A percentile compares a stretch with the other conserved stretches of the same genome.
These are phyloP conservation scores for Polydrusus pterygomalis DNA, from an alignment of 2,888 invertebrate genomes.

Conservation along the genomic window DNA sequence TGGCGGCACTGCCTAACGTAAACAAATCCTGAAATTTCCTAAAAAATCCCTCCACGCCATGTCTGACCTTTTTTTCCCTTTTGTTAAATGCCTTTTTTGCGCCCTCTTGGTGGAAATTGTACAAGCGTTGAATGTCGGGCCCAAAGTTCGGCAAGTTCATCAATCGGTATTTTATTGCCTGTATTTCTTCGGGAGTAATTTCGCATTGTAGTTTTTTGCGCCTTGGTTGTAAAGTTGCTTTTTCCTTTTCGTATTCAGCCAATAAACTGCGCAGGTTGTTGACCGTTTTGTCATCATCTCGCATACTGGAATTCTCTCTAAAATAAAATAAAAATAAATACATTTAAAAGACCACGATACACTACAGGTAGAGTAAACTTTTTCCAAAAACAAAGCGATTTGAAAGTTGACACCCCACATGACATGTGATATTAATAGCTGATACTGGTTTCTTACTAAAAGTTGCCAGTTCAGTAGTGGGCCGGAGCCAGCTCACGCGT, in stretches of 20 bases:
- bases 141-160: conserved; percentile 63
- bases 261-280: conserved; percentile 58
- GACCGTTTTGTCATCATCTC: conserved; percentile 54
- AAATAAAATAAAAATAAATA: conserved; percentile 33
- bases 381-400: no score
- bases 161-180: conserved; percentile 56
- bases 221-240: conserved; percentile 56
- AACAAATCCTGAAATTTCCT: conserved; percentile 1
- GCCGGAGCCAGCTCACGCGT: no score
- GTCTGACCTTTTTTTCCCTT: not conserved
- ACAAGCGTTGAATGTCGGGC: conserved; percentile 59
- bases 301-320: conserved; percentile 61
- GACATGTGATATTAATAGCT: no score
- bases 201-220: conserved; percentile 3
- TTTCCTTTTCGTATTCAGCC: conserved; percentile 60
- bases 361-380: no score
- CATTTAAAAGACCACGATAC: no score
- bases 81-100: not conserved
- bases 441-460: no score
- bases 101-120: not conserved
- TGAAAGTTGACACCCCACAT: no score
- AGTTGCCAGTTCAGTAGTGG: no score
- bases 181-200: conserved; percentile 58
- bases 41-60: not conserved
- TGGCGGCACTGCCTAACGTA: not conserved